These are phyloP conservation scores for Ormyrus pomaceus DNA, from an alignment of 2,888 invertebrate genomes.

Conservation along the genomic window DNA sequence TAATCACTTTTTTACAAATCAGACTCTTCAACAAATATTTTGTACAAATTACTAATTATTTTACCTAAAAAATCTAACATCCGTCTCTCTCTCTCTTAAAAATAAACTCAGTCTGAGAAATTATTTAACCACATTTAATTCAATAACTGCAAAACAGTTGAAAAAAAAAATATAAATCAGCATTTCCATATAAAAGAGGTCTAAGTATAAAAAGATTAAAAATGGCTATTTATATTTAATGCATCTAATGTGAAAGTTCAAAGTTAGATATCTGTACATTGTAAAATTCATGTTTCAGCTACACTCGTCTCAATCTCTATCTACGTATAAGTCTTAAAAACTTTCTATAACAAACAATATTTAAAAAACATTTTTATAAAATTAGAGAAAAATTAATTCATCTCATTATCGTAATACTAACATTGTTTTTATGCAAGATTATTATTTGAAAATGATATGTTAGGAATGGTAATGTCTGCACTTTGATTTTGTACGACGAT, in stretches of 20 bases:
- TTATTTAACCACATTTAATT: conserved; percentile 29
- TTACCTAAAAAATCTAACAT: conserved; percentile 43
- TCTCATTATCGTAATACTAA: not conserved
- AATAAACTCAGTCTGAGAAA: conserved; percentile 47
- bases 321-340: not conserved
- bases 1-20: conserved; percentile 38
- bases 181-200: conserved; percentile 29
- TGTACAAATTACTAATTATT: conserved; percentile 49
- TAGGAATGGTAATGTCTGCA: conserved; percentile 50
- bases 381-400: too few relatives aligned
- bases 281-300: not conserved
- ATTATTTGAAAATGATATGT: conserved; percentile 54
- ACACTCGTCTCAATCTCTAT: not conserved
- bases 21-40: conserved; percentile 47
- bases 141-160: conserved; percentile 20
- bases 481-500: conserved; percentile 52
- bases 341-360: not conserved
- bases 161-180: conserved; percentile 36
- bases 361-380: not conserved
- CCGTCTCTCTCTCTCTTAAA: conserved; percentile 42
- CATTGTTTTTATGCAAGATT: conserved; percentile 36
- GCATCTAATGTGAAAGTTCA: too few relatives aligned
- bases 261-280: not conserved
- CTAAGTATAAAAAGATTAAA: not conserved
- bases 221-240: too few relatives aligned